phyloP scores from a whole-genome alignment of 2,797 vertebrate genomes.

The Danio jaintianensis region DNA sequence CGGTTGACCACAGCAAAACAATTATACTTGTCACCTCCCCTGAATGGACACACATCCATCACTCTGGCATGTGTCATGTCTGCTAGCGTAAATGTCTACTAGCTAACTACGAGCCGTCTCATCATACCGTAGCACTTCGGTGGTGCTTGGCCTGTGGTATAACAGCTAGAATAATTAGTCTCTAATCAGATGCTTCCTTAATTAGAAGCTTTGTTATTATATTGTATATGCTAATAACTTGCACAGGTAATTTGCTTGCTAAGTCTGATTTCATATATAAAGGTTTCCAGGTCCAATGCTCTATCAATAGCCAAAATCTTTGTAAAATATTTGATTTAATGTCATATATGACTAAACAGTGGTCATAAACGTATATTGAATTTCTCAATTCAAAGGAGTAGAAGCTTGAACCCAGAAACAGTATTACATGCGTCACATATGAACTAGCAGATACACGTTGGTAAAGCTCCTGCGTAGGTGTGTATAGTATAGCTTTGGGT shows the following conservation, averaged over 20 bases:
- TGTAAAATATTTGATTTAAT: no score
- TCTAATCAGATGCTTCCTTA: slow-evolving; percentile 55
- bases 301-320: no score
- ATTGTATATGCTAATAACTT: slow-evolving; percentile 47
- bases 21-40: slow-evolving; percentile 84
- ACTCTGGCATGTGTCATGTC: slow-evolving; percentile 61
- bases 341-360: no score
- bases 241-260: slow-evolving; percentile 23
- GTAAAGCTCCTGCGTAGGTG: not conserved
- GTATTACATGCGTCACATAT: no score
- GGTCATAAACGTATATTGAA: no score
- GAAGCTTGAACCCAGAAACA: no score
- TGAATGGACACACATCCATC: slow-evolving; percentile 78
- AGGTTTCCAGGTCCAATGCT: no score
- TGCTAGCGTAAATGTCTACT: slow-evolving; percentile 44
- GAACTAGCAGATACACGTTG: not conserved
- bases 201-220: slow-evolving; percentile 40
- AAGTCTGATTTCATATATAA: no score
- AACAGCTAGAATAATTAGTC: slow-evolving; percentile 50
- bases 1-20: slow-evolving; percentile 81
- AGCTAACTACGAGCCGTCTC: slow-evolving; percentile 38
- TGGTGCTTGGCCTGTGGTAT: slow-evolving; percentile 22
- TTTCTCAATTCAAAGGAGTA: no score
- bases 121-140: slow-evolving; percentile 33
- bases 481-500: slow-evolving; percentile 37